These are phyloP conservation scores for Pseudopleuronectes americanus DNA, from an alignment of 2,797 vertebrate genomes.

Conservation along the genomic window DNA sequence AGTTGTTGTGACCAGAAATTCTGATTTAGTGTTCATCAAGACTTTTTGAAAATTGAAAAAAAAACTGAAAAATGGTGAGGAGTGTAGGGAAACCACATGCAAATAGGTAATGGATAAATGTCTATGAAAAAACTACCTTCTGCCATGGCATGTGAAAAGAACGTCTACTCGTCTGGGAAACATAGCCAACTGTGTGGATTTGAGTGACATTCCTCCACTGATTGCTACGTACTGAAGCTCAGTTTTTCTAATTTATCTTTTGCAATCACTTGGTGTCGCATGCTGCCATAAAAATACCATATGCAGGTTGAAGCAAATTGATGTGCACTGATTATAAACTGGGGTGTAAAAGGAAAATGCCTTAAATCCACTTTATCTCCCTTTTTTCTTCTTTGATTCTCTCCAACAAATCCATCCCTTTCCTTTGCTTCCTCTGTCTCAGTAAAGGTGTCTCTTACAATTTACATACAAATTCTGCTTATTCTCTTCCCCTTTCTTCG, in stretches of 20 bases:
- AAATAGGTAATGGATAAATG: too few species aligned
- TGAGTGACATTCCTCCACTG: too few species aligned
- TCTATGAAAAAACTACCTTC: too few species aligned
- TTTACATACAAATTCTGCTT: neutral
- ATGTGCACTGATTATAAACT: neutral
- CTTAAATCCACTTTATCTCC: neutral
- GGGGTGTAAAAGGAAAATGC: too few species aligned
- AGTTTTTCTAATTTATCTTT: neutral
- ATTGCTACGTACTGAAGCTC: neutral
- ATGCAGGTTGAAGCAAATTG: neutral
- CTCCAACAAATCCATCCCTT: neutral
- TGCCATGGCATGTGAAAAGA: too few species aligned
- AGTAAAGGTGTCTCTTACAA: constrained; percentile 7
- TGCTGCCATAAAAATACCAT: neutral
- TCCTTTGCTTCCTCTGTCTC: neutral
- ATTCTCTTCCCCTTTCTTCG: neutral
- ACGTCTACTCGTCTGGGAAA: too few species aligned
- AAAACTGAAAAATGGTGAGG: too few species aligned
- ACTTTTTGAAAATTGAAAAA: too few species aligned
- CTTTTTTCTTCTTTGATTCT: constrained; percentile 3
- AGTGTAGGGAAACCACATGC: too few species aligned
- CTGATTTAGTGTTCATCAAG: too few species aligned
- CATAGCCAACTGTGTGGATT: too few species aligned
- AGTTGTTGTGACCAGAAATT: too few species aligned
- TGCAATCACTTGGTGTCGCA: neutral